These are phyloP conservation scores for Cephus cinctus DNA, from an alignment of 1,140 invertebrate species.

Conservation along the genomic window DNA sequence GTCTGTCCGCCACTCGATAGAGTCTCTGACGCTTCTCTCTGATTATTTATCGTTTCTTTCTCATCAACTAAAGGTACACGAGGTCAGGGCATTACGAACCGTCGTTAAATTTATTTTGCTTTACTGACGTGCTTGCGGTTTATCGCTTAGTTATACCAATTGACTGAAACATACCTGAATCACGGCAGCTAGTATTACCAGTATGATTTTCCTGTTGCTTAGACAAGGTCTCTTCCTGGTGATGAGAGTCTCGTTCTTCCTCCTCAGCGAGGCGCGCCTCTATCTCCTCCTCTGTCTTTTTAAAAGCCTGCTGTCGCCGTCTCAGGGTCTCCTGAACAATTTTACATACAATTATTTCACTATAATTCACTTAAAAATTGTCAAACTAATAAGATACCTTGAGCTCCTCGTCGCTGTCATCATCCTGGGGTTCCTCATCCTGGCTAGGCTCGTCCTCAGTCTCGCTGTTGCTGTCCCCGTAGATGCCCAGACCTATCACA, in stretches of 20 bases:
- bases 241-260: conserved; percentile 40
- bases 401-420: conserved; percentile 57
- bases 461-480: conserved; percentile 57
- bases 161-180: conserved; percentile 39
- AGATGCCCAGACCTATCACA: conserved; percentile 57
- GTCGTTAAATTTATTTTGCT: conserved; percentile 13
- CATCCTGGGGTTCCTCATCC: conserved; percentile 38
- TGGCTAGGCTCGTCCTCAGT: conserved; percentile 53
- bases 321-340: conserved; percentile 47
- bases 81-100: conserved; percentile 31
- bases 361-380: conserved; percentile 4
- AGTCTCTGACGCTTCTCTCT: conserved; percentile 50
- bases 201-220: conserved; percentile 49
- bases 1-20: conserved; percentile 44
- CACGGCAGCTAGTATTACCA: conserved; percentile 50
- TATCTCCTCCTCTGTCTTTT: conserved; percentile 58
- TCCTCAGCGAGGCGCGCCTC: conserved; percentile 54
- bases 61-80: conserved; percentile 54
- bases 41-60: conserved; percentile 53
- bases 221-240: conserved; percentile 19
- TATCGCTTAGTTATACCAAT: not conserved
- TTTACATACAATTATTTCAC: conserved; percentile 2
- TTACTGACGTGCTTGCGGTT: too few relatives aligned
- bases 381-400: conserved; percentile 34
- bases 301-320: conserved; percentile 56